A percentile compares a stretch with the other conserved stretches of the same genome.
These are phyloP conservation scores for Muraenolepis orangiensis DNA, from an alignment of 2,797 vertebrate species.

Conservation along the genomic window DNA sequence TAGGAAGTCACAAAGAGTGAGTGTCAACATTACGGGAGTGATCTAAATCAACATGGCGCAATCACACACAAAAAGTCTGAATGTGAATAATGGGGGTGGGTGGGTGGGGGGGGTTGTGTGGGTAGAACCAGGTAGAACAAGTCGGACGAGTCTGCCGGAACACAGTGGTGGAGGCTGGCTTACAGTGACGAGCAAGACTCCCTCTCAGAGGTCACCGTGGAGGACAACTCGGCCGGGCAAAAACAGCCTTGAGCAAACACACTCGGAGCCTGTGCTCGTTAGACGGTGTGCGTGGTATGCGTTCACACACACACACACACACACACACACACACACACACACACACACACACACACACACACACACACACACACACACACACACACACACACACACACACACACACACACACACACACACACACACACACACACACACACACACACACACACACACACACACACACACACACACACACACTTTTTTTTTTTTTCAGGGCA, in stretches of 20 bases:
- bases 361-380: not conserved
- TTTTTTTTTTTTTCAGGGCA: conserved; percentile 36
- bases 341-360: not conserved
- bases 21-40: not conserved
- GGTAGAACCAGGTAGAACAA: conserved; percentile 54
- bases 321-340: not conserved
- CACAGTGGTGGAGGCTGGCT: conserved; percentile 34
- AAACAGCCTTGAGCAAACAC: conserved; percentile 56
- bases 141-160: conserved; percentile 57
- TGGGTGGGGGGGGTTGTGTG: not conserved
- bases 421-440: too few species aligned
- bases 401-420: too few species aligned
- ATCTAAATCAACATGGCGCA: conserved; percentile 20
- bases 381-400: too few species aligned
- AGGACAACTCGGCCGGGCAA: conserved; percentile 56
- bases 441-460: too few species aligned
- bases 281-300: conserved; percentile 16
- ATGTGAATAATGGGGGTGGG: conserved; percentile 31
- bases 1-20: conserved; percentile 5
- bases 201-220: conserved; percentile 60
- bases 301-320: not conserved
- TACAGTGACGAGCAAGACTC: conserved; percentile 38
- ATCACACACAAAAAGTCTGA: conserved; percentile 19
- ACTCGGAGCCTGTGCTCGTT: conserved; percentile 18
- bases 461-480: too few species aligned